These are phyloP conservation scores for Tringa solitaria DNA, from an alignment of 2,113 vertebrate species.

Conservation along the genomic window DNA sequence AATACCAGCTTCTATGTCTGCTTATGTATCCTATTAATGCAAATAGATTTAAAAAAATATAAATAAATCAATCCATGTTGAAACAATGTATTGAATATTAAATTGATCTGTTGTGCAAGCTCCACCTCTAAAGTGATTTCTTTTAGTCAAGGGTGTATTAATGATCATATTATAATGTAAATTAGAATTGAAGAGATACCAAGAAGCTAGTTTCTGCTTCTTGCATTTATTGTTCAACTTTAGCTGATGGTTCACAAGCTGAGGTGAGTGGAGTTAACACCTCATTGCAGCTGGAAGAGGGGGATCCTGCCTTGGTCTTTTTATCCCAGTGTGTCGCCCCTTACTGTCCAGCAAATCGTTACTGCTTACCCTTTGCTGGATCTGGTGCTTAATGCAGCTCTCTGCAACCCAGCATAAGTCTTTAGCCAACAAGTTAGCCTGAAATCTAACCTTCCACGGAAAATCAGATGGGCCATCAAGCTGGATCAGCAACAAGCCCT, in stretches of 20 bases:
- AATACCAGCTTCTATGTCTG: not conserved
- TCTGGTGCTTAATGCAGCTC: not conserved
- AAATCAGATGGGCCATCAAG: not conserved
- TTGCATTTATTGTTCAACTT: not conserved
- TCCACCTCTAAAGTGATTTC: not conserved
- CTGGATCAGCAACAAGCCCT: not conserved
- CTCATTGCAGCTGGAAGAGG: not conserved
- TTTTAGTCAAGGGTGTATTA: not conserved
- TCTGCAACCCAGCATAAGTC: not conserved
- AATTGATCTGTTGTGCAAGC: not conserved
- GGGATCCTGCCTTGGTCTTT: not conserved
- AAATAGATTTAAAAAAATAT: not conserved
- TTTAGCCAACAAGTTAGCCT: not conserved
- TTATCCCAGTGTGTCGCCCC: not conserved
- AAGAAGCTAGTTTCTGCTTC: not conserved
- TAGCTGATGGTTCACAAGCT: not conserved
- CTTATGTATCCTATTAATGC: not conserved
- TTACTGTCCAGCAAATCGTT: not conserved
- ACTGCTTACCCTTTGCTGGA: not conserved
- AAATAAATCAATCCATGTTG: not conserved
- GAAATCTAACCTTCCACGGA: not conserved
- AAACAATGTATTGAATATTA: not conserved
- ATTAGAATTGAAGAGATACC: not conserved
- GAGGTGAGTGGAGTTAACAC: not conserved
- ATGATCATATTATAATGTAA: not conserved